phyloP scores from a whole-genome alignment of 2,113 vertebrate species.

The Melanotaenia duboulayi region DNA sequence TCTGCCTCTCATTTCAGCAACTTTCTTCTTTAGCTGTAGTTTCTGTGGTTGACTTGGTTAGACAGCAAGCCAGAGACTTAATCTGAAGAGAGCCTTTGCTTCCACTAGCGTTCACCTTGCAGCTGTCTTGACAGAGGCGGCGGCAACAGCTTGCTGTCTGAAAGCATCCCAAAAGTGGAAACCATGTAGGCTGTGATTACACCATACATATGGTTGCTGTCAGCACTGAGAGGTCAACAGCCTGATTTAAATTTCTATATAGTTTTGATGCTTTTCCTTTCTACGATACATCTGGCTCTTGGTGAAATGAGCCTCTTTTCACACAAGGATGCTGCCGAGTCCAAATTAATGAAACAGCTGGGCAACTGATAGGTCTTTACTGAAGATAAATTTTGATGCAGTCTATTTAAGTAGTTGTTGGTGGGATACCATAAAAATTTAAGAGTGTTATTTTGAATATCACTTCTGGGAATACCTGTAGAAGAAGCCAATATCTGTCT shows the following conservation, averaged over 20 bases:
- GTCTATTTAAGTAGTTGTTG: conserved; percentile 17
- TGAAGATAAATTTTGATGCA: conserved; percentile 33
- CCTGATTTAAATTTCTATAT: background rate
- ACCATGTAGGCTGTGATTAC: background rate
- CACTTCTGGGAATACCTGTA: conserved; percentile 46
- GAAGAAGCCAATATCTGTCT: conserved; percentile 50
- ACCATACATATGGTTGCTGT: conserved; percentile 1
- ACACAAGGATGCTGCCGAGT: background rate
- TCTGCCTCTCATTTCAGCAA: too few relatives aligned
- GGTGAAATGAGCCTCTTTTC: conserved; percentile 9
- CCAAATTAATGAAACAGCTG: conserved; percentile 8
- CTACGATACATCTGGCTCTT: conserved; percentile 19
- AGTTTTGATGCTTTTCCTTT: conserved; percentile 3
- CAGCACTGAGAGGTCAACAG: conserved; percentile 11
- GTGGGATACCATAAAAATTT: conserved; percentile 32
- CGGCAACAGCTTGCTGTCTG: background rate
- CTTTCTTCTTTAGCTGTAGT: too few relatives aligned
- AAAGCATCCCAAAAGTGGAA: conserved; percentile 3
- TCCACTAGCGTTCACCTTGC: too few relatives aligned
- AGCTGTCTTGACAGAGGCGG: too few relatives aligned
- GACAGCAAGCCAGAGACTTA: too few relatives aligned
- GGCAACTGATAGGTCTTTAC: conserved; percentile 18
- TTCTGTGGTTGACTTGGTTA: too few relatives aligned
- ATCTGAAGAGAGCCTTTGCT: too few relatives aligned
- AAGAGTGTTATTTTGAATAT: conserved; percentile 52